Evolutionary conservation across 2,797 vertebrate genomes (phyloP).

Genomic region (Silurus lanzhouensis): DNA sequence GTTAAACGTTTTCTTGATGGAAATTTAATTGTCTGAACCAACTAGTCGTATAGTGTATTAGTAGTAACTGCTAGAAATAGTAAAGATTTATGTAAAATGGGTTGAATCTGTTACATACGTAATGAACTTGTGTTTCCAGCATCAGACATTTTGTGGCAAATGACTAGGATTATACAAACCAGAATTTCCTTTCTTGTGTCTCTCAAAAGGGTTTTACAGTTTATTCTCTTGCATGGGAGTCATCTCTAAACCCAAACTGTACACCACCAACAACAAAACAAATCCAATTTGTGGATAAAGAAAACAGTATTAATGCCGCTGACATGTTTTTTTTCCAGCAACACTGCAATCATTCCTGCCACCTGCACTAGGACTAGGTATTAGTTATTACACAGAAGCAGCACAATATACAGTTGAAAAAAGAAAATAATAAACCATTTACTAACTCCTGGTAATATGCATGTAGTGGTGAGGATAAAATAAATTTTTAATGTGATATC

Average conservation of each 20-base stretch:
- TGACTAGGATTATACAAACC: neutral
- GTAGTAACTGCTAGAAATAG: neutral
- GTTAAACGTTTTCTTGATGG: neutral
- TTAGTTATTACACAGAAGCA: neutral
- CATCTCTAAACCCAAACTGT: neutral
- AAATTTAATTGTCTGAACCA: neutral
- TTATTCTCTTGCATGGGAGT: neutral
- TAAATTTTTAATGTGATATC: neutral
- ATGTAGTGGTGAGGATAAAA: constrained; percentile 1
- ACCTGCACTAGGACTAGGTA: neutral
- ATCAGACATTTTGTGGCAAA: neutral
- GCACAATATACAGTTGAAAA: neutral
- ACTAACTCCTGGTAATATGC: neutral
- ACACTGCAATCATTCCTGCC: neutral
- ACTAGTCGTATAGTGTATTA: too few species aligned
- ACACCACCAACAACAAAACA: neutral
- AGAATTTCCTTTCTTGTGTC: neutral
- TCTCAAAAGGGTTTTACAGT: neutral
- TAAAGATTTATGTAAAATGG: neutral
- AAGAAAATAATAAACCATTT: constrained; percentile 4
- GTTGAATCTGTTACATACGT: neutral
- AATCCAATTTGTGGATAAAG: neutral
- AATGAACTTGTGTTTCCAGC: neutral
- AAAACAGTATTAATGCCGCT: neutral
- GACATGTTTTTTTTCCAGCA: neutral